phyloP scores from a whole-genome alignment of 2,797 vertebrate genomes.

The Spheniscus humboldti region DNA sequence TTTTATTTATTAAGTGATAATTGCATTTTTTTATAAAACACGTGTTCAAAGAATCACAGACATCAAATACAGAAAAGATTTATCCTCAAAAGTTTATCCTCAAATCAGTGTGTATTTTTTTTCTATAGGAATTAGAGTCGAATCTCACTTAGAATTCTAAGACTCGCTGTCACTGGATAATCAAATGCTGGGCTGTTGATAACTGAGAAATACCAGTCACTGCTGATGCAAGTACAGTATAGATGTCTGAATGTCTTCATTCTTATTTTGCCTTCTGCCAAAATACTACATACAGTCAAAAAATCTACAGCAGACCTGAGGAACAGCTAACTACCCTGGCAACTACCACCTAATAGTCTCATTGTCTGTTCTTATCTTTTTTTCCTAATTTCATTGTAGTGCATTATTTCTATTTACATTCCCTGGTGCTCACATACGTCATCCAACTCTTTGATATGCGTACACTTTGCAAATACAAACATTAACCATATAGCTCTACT shows the following conservation, averaged over 20 bases:
- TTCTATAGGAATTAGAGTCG: background rate
- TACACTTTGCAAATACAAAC: background rate
- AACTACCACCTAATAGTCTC: background rate
- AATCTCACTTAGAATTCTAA: background rate
- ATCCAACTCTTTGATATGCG: background rate
- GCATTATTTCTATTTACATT: background rate
- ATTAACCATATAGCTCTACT: background rate
- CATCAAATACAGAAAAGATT: background rate
- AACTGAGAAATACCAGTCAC: background rate
- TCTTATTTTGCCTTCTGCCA: background rate
- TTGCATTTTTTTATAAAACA: background rate
- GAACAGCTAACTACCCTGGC: background rate
- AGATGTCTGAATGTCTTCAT: background rate
- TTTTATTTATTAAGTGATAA: background rate
- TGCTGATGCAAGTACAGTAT: background rate
- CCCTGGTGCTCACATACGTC: background rate
- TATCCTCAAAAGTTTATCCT: background rate
- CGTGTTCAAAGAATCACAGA: background rate
- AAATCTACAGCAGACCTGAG: background rate
- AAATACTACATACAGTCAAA: background rate
- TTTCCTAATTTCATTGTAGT: background rate
- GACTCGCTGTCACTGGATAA: background rate
- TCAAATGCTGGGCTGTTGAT: background rate
- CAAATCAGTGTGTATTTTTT: background rate
- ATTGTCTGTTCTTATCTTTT: background rate